Base-by-base conservation (phyloP, 2,113 vertebrate species). In the Noctilio leporinus region DNA sequence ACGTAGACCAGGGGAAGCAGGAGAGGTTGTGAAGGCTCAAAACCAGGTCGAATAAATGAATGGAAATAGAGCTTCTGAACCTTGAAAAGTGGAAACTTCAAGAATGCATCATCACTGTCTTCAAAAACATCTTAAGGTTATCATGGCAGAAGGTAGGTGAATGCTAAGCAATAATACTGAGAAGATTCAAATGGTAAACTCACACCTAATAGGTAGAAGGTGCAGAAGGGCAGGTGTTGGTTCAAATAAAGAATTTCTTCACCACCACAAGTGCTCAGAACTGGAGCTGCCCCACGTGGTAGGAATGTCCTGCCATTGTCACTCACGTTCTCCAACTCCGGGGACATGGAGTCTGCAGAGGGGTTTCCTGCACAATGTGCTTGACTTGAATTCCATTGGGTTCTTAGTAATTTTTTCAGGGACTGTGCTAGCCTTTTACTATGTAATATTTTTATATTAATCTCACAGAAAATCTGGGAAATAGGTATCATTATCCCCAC, bases 241-340 rank as follows among this genome's bases (percentile, higher is more conserved):
- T 38, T 51, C n/a, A 49, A 17, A 81, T n/a, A 81, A 57, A 81
- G 26, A 53, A 59, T 70, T 82, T 93, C 59, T 57, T 4, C 4
- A 20, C 24, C 53, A 47, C 43, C 3, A 11, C 38, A 30, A 19
- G 2, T n/a, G 17, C 55, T 81, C 11, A 22, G 40, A 24, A 90
- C 30, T 10, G 10, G 12, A 47, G 6, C 28, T 26, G 24, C 24
- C 30, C 89, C 11, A 0, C 1, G 0, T 0, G 7, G n/a, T 8
- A 16, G 24, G 6, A 20, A 76, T n/a, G 19, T 51, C 24, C 47
- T 9, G 22, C 43, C 30, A 4, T 47, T 89, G 57, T 20, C 30
- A 38, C 30, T 30, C 24, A 1, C 7, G 2, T 12, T 75, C 69
- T 24, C 47, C 57, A 47, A 84, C 40, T 4, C 53, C 4, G 10